Conservation (phyloP, 2,797 vertebrate species). For the Corythornis leucogaster region DNA sequence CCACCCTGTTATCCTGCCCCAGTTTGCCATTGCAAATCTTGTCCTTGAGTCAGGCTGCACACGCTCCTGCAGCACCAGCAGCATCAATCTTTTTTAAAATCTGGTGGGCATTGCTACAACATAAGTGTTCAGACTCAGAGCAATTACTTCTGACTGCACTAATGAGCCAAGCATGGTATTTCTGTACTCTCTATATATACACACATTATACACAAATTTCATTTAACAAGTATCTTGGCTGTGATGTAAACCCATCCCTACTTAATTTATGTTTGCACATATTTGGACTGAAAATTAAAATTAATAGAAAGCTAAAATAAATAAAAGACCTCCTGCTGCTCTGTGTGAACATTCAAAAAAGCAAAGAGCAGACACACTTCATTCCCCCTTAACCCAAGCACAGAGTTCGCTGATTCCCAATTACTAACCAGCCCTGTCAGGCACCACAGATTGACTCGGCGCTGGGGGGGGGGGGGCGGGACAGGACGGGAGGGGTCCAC, state of each 20-base stretch:
- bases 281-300: constrained; percentile 57
- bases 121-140: background rate
- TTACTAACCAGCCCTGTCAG: background rate
- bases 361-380: background rate
- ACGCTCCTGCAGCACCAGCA: background rate
- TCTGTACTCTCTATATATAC: background rate
- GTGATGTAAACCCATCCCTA: constrained; percentile 50
- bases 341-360: background rate
- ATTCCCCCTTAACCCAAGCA: background rate
- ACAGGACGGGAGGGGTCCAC: background rate
- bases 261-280: constrained; percentile 52
- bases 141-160: constrained; percentile 33
- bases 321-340: constrained; percentile 41
- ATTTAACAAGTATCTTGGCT: constrained; percentile 49
- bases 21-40: background rate
- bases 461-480: background rate
- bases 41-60: background rate
- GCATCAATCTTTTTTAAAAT: background rate
- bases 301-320: constrained; percentile 58
- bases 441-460: background rate
- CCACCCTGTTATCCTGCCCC: background rate
- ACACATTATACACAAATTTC: constrained; percentile 1
- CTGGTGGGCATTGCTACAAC: background rate
- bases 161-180: constrained; percentile 37
- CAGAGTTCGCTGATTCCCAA: background rate